Evolutionary conservation across 2,113 vertebrate genomes (phyloP).

Genomic region (Acrocephalus arundinaceus): DNA sequence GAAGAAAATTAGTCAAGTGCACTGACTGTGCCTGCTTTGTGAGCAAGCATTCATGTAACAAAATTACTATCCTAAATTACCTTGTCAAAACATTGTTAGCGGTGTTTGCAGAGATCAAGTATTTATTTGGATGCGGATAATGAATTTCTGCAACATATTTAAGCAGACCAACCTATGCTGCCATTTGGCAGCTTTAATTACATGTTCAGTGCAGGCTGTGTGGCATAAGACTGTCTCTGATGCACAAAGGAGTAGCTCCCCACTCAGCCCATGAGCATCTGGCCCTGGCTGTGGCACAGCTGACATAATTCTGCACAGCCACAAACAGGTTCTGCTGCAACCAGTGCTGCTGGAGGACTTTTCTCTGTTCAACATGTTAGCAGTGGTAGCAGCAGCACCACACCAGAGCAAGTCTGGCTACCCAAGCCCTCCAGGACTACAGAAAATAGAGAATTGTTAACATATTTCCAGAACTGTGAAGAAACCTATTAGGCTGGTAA

Average conservation of each 20-base stretch:
- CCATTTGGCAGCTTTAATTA: neutral
- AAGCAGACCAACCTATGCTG: neutral
- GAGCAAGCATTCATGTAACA: neutral
- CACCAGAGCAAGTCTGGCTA: neutral
- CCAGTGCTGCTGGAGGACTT: neutral
- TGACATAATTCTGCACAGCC: accelerated
- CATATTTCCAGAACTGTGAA: neutral
- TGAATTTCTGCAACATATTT: neutral
- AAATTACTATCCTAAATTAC: neutral
- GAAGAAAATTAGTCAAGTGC: neutral
- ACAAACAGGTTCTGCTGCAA: neutral
- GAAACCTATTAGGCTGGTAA: neutral
- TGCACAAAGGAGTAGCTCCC: accelerated
- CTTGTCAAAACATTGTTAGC: neutral
- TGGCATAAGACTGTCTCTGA: neutral
- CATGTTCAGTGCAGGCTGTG: neutral
- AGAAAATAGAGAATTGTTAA: neutral
- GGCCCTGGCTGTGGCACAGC: neutral
- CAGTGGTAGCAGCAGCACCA: neutral
- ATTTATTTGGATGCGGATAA: neutral
- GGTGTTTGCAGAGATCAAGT: neutral
- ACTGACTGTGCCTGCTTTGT: neutral
- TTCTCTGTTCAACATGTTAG: neutral
- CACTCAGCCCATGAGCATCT: neutral
- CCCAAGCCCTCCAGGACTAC: neutral